Evolutionary conservation across 2,113 vertebrate species (phyloP), one percentile per base, ranked within the genome.

Genomic region (Nothobranchius furzeri): DNA sequence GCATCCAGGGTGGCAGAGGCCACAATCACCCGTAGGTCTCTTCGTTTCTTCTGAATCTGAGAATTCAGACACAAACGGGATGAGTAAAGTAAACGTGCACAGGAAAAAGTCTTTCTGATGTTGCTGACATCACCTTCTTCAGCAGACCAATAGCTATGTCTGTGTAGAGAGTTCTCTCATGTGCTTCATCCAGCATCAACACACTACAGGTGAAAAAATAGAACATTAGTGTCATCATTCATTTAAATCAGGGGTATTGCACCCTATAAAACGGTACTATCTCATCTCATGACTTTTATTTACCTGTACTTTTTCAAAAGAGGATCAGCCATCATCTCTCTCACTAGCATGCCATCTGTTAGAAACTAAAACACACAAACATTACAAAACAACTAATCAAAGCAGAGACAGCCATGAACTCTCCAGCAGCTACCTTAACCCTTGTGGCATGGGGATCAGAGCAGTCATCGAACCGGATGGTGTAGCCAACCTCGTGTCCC

Each of bases 301-400:
- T 89, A 98, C 98, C 98, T 99, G 84, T 99, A 99, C 88, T 94
- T 96, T 80, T 96, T 97, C 88, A 99, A 85, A 63, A 99, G 90
- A 14, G 98, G 98, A 83, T 99, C 97, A 7, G 96, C 90, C 98
- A 99, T 99, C 98, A 99, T 99, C 88, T 99, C 98, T 66, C 98
- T 93, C 61, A 99, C 95, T 82, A 99, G 88, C 96, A 99, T 99
- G 13, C 98, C 98, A 90, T 99, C 97, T 36, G 98, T 99, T 17
- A 99, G 89, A 89, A 99, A 99, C 98, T 99, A 83, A 68, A 86
- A 52, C 30, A 46, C 78, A 78, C 78, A 76, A 2, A 40, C 7
- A 58, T 24, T 47, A 36, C 9, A 72, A 49, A 7, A 36, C 65
- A 67, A 15, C 46, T 52, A 6, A 14, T 6, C 1, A 11, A 45